A percentile compares a stretch with the other conserved stretches of the same genome.
phyloP scores from a whole-genome alignment of 2,113 vertebrate genomes.

The Elephas maximus region DNA sequence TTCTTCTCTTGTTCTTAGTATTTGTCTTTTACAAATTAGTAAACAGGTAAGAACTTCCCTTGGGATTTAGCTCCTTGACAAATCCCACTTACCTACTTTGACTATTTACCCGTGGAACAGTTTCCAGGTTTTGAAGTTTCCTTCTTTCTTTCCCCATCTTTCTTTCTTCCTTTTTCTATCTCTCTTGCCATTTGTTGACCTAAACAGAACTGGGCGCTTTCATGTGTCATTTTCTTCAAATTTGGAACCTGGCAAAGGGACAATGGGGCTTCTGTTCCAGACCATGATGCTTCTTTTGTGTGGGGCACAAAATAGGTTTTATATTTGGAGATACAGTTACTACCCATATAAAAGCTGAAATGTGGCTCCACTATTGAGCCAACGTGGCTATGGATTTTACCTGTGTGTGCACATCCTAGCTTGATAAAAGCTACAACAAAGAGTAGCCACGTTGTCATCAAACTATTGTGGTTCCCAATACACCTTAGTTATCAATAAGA shows the following conservation, averaged over 20 bases:
- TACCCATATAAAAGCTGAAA: neutral
- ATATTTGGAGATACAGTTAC: neutral
- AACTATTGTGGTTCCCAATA: neutral
- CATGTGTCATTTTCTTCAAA: constrained; percentile 27
- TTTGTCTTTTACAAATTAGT: constrained; percentile 1
- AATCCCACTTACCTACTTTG: neutral
- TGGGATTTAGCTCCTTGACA: neutral
- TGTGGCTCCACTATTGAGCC: neutral
- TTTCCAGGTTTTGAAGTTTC: neutral
- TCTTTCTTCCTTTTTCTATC: neutral
- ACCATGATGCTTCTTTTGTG: neutral
- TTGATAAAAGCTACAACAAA: neutral
- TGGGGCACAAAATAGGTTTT: neutral
- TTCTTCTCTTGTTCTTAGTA: constrained; percentile 10
- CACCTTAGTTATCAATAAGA: neutral
- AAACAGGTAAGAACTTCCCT: neutral
- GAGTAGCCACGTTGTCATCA: neutral
- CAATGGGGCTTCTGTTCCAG: neutral
- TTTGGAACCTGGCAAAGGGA: neutral
- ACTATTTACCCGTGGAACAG: neutral
- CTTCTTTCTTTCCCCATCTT: neutral
- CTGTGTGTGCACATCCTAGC: neutral
- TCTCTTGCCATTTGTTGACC: neutral
- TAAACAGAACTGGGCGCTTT: neutral
- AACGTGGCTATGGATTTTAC: neutral